Evolutionary conservation across 2,113 vertebrate genomes (phyloP).

Genomic region (Anthoscopus minutus): DNA sequence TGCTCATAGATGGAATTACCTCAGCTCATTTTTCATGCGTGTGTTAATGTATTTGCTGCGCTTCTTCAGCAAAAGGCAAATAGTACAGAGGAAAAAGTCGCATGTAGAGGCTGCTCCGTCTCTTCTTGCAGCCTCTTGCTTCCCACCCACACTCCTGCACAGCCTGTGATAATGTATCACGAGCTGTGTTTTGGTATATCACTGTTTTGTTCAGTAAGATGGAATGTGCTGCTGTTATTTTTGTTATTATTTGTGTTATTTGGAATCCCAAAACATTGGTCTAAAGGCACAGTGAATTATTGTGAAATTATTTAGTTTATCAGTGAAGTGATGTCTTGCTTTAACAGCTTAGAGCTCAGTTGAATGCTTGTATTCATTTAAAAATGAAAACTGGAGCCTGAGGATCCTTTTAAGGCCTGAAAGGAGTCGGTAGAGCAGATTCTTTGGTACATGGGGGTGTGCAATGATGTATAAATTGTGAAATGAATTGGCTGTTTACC

Average conservation of each 20-base stretch:
- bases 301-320: not conserved
- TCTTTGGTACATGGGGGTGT: not conserved
- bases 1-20: constrained; percentile 57
- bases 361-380: not conserved
- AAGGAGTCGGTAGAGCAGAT: not conserved
- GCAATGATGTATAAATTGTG: not conserved
- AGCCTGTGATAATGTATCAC: not conserved
- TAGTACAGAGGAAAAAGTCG: not conserved
- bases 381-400: constrained; percentile 17
- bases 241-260: not conserved
- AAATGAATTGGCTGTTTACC: not conserved
- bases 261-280: not conserved
- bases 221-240: not conserved
- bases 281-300: not conserved
- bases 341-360: not conserved
- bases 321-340: not conserved
- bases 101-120: not conserved
- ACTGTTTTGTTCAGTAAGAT: not conserved
- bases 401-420: not conserved
- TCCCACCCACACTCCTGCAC: constrained; percentile 43
- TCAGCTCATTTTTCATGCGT: constrained; percentile 50
- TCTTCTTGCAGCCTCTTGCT: constrained; percentile 32
- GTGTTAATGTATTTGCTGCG: constrained; percentile 12
- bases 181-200: not conserved
- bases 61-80: constrained; percentile 28